Conservation (phyloP, 2,797 vertebrate genomes). For the Arrhamphus sclerolepis region DNA sequence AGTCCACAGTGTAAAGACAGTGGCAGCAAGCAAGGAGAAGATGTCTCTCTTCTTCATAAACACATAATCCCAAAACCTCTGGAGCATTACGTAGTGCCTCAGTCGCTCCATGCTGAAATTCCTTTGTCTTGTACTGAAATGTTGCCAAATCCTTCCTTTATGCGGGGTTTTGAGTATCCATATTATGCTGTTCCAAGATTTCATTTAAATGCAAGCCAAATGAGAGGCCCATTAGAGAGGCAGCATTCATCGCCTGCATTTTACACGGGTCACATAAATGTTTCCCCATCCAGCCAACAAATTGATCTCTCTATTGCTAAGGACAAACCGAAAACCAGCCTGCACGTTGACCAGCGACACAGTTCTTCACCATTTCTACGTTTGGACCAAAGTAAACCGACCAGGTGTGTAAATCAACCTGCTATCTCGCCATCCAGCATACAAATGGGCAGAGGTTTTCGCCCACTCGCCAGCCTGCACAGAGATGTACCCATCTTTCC, state of each 20-base stretch:
- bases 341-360: slow-evolving; percentile 23
- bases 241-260: slow-evolving; percentile 37
- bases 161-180: slow-evolving; percentile 65
- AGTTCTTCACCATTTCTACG: slow-evolving; percentile 15
- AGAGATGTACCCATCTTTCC: slow-evolving; percentile 32
- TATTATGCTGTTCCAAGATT: slow-evolving; percentile 67
- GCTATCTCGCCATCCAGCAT: slow-evolving; percentile 33
- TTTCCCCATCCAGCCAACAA: slow-evolving; percentile 39
- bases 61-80: slow-evolving; percentile 50
- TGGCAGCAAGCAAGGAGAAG: slow-evolving; percentile 59
- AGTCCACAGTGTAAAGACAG: slow-evolving; percentile 58
- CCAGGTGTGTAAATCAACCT: slow-evolving; percentile 29
- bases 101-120: slow-evolving; percentile 60
- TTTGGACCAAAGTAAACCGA: slow-evolving; percentile 36
- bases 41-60: slow-evolving; percentile 62
- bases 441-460: slow-evolving; percentile 31
- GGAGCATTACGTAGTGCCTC: slow-evolving; percentile 66
- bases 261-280: slow-evolving; percentile 21
- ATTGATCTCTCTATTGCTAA: slow-evolving; percentile 28
- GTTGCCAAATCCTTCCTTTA: slow-evolving; percentile 58
- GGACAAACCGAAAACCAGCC: slow-evolving; percentile 23
- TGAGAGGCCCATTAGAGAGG: slow-evolving; percentile 50
- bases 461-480: slow-evolving; percentile 31
- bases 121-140: slow-evolving; percentile 55
- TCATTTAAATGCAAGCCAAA: slow-evolving; percentile 57